These are phyloP conservation scores for Coreoperca whiteheadi DNA, from an alignment of 2,113 vertebrate genomes.

Conservation along the genomic window DNA sequence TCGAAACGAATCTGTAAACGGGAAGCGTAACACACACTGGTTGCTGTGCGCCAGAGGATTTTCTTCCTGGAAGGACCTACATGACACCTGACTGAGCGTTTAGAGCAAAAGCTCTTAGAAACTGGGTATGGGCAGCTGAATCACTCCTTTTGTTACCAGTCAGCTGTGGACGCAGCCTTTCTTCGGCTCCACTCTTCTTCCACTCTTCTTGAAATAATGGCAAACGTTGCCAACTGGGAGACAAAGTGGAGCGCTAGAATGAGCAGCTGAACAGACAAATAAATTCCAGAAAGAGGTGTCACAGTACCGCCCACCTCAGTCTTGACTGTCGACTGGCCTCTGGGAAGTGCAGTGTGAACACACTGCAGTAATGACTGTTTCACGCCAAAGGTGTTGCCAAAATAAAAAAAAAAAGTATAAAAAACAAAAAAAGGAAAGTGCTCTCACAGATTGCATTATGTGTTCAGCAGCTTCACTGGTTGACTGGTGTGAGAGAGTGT, in stretches of 20 bases:
- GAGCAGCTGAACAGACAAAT: background rate
- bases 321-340: conserved; percentile 11
- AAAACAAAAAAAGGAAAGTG: background rate
- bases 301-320: conserved; percentile 29
- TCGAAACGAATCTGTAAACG: background rate
- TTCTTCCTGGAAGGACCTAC: background rate
- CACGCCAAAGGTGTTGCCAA: conserved; percentile 25
- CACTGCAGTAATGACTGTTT: conserved; percentile 13
- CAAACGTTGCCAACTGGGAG: background rate
- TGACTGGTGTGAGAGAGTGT: background rate
- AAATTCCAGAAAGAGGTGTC: conserved; percentile 17
- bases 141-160: background rate
- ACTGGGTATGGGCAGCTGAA: background rate
- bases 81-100: background rate
- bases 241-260: background rate
- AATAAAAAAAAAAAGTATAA: conserved; percentile 2
- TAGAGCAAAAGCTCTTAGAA: background rate
- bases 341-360: conserved; percentile 14
- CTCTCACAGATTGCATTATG: background rate
- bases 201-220: background rate
- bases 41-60: background rate
- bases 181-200: background rate
- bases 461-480: background rate
- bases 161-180: background rate
- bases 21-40: background rate